Base-by-base conservation (phyloP, 2,797 vertebrate species). In the Glossophaga mutica region DNA sequence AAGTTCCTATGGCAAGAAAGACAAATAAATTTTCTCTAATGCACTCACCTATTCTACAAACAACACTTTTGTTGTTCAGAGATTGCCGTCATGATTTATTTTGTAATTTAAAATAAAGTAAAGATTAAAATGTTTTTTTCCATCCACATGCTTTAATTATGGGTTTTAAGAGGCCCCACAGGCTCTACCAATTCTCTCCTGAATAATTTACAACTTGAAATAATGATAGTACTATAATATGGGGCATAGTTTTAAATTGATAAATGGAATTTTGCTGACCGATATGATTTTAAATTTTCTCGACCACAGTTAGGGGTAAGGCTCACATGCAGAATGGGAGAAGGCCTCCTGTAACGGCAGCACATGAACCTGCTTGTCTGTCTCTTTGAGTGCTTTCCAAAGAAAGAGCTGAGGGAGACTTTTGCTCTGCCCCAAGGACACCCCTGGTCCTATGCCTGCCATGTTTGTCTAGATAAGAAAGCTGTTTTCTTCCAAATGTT, bases 61-160 rank as follows among this genome's bases (percentile, higher is more conserved):
- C 1, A 94, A 44, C 46, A 3, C 52, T 96, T 89, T 87, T 19
- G 26, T 93, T 91, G 14, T 93, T 94, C 19, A 46, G 74, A 81
- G 52, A 90, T 70, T 55, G 90, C 73, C 77, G 16, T 68, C 48
- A 94, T 46, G 19, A 19, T 84, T 22, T 14, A 50, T 6, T 88
- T 73, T 81, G 19, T 44, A 91, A 88, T 89, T 94, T 94, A 95
- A 96, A 91, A 83, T 55, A n/a, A 7, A 65, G 19, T 90, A 84
- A 95, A 87, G 29, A 73, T 52, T 65, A 15, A 32, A 59, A 32
- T 6, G 8, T 22, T 67, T 74, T 74, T 65, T 52, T 55, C n/a
- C 26, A 29, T 84, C n/a, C 65, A 5, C 59, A 37, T 88, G 70
- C n/a, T 95, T 95, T 91, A 55, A 87, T 90, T 93, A 76, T 88